Base-by-base conservation (phyloP, 2,797 vertebrate genomes). In the Euthynnus affinis region DNA sequence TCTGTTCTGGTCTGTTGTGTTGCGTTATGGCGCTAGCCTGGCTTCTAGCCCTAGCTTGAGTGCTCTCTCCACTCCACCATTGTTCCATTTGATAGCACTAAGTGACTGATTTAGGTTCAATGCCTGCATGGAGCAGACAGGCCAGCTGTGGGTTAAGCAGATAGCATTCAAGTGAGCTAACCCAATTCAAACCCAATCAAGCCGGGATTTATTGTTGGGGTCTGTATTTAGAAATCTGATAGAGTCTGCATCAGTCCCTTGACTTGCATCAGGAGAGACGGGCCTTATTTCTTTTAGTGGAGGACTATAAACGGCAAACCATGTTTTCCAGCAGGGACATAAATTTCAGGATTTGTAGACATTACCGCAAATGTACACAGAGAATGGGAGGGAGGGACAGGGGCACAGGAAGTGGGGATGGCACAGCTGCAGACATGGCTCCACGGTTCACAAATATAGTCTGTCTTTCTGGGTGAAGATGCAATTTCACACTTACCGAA, bases 121-220 rank as follows among this genome's bases (percentile, higher is more conserved):
- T 94, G 95, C 91, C 94, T 96, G 95, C 93, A 94, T 92, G 92
- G 93, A 94, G 94, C 95, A 94, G 93, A 91, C 93, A 92, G 94
- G 93, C 94, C 95, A 95, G 95, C 95, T 96, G 95, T 95, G 95
- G 94, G 94, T 95, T 94, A 95, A 96, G 93, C 94, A 95, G 95
- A 96, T 95, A 96, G 94, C 94, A 95, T 96, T 96, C 95, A 95
- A 95, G 93, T 96, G 94, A 95, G 94, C 92, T 96, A 96, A 96
- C 95, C 94, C 93, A 95, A 96, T 96, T 96, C 89, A 91, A 92
- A 92, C 88, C 93, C 94, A 96, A 96, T 96, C 94, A 95, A 92
- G 92, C 86, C 83, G 73, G 88, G 95, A 96, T 96, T 96, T 96
- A 96, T 96, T 92, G 95, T 93, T 65, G 91, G 89, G 90, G 94